Evolutionary conservation across 2,888 invertebrate genomes (phyloP).

Genomic region (Athrips mouffetella): DNA sequence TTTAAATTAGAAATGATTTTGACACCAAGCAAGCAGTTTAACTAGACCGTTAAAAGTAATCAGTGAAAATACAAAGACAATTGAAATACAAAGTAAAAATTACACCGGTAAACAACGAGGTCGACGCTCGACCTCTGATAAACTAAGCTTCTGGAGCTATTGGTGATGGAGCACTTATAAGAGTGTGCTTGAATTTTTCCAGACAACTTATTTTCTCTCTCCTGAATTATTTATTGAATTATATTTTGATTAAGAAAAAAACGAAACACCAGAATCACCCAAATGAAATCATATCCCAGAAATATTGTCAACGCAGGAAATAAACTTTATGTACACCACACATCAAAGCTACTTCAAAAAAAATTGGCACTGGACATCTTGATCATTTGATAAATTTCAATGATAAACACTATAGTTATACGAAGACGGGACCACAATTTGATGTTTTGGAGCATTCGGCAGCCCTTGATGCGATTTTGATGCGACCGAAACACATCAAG

Average conservation of each 20-base stretch:
- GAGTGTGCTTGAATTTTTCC: neutral
- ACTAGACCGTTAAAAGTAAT: too few species aligned
- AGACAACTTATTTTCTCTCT: too few species aligned
- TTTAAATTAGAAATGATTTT: too few species aligned
- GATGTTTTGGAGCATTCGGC: neutral
- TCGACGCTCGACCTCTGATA: slow-evolving; percentile 28
- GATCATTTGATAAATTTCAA: neutral
- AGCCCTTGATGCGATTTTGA: slow-evolving; percentile 16
- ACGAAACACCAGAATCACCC: too few species aligned
- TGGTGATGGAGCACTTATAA: neutral
- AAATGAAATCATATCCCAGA: neutral
- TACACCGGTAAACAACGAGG: slow-evolving; percentile 33
- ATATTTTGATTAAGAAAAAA: too few species aligned
- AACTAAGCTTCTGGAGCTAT: neutral
- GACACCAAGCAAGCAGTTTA: too few species aligned
- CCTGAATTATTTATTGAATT: too few species aligned
- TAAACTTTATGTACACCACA: neutral
- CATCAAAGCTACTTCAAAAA: neutral
- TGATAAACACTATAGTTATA: neutral
- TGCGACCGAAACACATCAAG: slow-evolving; percentile 12
- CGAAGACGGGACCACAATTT: neutral
- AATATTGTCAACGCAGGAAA: neutral
- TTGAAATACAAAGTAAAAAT: slow-evolving; percentile 23
- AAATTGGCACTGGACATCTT: neutral
- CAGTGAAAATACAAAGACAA: too few species aligned